A percentile compares a stretch with the other conserved stretches of the same genome.
phyloP scores from a whole-genome alignment of 2,113 vertebrate genomes.

The Lasiurus cinereus region DNA sequence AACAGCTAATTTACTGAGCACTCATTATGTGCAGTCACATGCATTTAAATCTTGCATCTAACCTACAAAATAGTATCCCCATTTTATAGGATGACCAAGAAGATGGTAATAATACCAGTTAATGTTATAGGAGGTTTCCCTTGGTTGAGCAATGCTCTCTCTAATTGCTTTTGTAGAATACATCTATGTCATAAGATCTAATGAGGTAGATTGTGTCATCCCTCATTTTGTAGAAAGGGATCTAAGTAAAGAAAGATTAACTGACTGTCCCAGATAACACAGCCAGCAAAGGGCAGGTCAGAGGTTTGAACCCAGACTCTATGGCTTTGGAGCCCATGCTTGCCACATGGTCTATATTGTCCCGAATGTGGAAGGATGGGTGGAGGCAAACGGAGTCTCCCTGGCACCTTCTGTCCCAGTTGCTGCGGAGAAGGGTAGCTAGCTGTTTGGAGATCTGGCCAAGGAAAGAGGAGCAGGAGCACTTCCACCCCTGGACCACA shows the following conservation, averaged over 20 bases:
- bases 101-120: not conserved
- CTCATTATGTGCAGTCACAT: not conserved
- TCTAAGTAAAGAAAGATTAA: not conserved
- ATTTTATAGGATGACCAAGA: not conserved
- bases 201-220: not conserved
- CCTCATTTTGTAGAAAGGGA: not conserved
- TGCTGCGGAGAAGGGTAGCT: not conserved
- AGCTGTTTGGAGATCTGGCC: not conserved
- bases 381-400: not conserved
- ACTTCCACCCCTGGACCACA: not conserved
- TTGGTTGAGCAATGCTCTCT: not conserved
- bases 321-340: not conserved
- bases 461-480: not conserved
- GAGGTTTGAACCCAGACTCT: not conserved
- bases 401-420: not conserved
- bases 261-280: not conserved
- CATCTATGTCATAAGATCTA: not conserved
- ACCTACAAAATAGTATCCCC: not conserved
- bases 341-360: too few species aligned
- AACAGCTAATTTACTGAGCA: not conserved
- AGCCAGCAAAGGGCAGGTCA: not conserved
- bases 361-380: not conserved
- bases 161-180: not conserved
- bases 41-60: not conserved
- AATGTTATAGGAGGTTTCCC: not conserved